Percentiles rank a stretch among this genome's conserved stretches.
These are phyloP conservation scores for Aleiodes sp. DNA, from an alignment of 1,140 invertebrate genomes.

Conservation along the genomic window DNA sequence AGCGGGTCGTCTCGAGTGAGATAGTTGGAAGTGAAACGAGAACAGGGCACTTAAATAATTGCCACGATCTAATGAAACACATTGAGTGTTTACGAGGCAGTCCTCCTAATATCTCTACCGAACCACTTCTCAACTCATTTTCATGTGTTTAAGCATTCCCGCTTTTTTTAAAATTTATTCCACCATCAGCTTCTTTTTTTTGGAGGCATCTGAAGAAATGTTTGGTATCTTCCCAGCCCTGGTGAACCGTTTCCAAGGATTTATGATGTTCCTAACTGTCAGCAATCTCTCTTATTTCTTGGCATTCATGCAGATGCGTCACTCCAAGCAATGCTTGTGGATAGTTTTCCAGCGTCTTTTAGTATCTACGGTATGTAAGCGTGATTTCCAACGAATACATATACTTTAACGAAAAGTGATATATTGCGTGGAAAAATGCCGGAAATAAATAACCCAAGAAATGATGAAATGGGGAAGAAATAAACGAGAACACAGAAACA, in stretches of 20 bases:
- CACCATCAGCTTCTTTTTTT: not conserved
- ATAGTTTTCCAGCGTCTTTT: slow-evolving; percentile 1
- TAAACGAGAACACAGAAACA: too few species aligned
- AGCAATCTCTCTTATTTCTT: not conserved
- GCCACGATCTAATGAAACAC: slow-evolving; percentile 33
- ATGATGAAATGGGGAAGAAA: too few species aligned
- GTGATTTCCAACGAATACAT: not conserved
- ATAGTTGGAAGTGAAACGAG: slow-evolving; percentile 2
- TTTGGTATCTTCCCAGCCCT: not conserved
- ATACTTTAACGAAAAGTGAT: not conserved
- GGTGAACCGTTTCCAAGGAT: not conserved
- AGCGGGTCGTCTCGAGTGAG: not conserved
- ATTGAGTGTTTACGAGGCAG: slow-evolving; percentile 32
- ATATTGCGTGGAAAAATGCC: not conserved
- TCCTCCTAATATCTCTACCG: slow-evolving; percentile 9
- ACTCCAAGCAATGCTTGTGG: too few species aligned
- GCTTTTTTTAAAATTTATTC: not conserved
- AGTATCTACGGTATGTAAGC: not conserved
- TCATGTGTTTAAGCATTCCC: not conserved
- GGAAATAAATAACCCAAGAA: too few species aligned
- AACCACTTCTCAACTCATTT: slow-evolving; percentile 15
- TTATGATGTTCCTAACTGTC: not conserved
- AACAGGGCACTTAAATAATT: slow-evolving; percentile 26
- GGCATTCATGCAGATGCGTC: not conserved
- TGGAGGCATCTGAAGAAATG: not conserved